Conservation (phyloP, 2,797 vertebrate species). For the Darevskia mixta region DNA sequence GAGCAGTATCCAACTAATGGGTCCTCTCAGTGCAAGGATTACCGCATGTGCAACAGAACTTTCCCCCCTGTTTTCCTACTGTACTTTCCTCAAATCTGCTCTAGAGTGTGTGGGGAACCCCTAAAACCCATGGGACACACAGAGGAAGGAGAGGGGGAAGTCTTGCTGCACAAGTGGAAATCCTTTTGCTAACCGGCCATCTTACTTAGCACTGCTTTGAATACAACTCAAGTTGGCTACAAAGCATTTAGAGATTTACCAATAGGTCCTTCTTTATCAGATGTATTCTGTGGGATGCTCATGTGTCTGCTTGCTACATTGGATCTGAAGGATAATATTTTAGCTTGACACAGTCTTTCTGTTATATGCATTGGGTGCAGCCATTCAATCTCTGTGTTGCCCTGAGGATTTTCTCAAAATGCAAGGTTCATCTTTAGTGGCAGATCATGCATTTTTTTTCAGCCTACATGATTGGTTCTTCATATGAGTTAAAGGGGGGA, state of each 20-base stretch:
- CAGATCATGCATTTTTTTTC: neutral
- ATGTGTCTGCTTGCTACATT: neutral
- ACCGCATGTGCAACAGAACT: no score
- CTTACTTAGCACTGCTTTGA: no score
- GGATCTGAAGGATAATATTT: neutral
- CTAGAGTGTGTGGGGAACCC: no score
- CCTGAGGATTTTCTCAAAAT: slow-evolving; percentile 3
- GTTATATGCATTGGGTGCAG: neutral
- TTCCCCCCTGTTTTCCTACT: no score
- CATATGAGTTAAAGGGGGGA: neutral
- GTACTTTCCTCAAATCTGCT: no score
- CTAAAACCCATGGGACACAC: no score
- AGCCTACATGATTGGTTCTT: neutral
- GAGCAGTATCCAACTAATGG: no score
- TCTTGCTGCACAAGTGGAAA: no score
- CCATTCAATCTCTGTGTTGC: neutral
- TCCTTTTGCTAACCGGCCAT: no score
- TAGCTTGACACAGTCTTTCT: neutral
- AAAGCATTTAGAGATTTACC: neutral
- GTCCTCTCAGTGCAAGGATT: no score
- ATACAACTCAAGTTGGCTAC: no score
- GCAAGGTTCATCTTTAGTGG: neutral
- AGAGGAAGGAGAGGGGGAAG: no score
- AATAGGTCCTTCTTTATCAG: neutral
- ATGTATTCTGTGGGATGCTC: neutral